Evolutionary conservation across 2,113 vertebrate species (phyloP).

Genomic region (Athene noctua): DNA sequence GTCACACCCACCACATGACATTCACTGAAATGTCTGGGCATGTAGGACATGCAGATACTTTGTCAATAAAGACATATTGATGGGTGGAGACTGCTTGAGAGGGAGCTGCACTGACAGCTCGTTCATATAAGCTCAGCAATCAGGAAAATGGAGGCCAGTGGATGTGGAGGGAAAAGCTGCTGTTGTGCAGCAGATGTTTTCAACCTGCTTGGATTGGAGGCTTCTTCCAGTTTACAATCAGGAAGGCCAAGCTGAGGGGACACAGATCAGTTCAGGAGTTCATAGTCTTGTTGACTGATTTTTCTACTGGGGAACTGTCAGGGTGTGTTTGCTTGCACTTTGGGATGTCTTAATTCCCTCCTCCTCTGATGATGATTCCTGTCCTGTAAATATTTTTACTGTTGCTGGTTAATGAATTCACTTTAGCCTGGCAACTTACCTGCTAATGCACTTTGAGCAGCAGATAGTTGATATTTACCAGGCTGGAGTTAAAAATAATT

Average conservation of each 20-base stretch:
- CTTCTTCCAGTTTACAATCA: not conserved
- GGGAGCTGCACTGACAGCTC: not conserved
- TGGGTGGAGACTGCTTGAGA: not conserved
- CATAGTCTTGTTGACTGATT: not conserved
- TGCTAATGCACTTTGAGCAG: not conserved
- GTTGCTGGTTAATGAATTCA: not conserved
- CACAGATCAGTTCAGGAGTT: not conserved
- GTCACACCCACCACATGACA: rapidly evolving
- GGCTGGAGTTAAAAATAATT: constrained; percentile 20
- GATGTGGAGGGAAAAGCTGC: not conserved
- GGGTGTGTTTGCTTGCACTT: not conserved
- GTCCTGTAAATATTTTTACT: not conserved
- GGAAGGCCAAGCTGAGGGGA: not conserved
- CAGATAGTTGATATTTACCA: constrained; percentile 27
- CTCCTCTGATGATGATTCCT: not conserved
- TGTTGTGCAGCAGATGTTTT: not conserved
- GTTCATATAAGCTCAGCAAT: not conserved
- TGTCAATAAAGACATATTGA: not conserved
- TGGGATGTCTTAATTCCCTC: not conserved
- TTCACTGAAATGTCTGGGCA: not conserved
- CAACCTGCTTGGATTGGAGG: not conserved
- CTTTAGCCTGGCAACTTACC: not conserved
- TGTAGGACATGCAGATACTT: not conserved
- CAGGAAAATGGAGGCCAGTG: not conserved
- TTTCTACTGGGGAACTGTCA: not conserved